These are phyloP conservation scores for Drosophila yooni DNA, from an alignment of 2,888 invertebrate genomes.

Conservation along the genomic window DNA sequence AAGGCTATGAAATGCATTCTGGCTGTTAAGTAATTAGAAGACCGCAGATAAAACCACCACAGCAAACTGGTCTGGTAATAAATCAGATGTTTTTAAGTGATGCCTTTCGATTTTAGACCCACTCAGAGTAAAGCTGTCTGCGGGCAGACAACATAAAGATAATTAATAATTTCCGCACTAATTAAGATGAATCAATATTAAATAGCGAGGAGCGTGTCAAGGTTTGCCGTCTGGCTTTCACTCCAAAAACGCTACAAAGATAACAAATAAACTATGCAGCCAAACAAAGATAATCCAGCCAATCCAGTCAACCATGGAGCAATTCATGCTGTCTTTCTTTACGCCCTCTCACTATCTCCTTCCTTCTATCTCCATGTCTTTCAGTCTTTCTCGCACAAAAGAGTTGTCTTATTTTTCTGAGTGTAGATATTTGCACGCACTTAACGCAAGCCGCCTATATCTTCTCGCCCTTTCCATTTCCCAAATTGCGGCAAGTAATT, in stretches of 20 bases:
- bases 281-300: background rate
- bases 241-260: slow-evolving; percentile 17
- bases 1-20: slow-evolving; percentile 2
- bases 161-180: slow-evolving; percentile 81
- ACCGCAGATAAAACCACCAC: slow-evolving; percentile 41
- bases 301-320: slow-evolving; percentile 38
- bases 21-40: slow-evolving; percentile 33
- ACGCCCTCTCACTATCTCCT: background rate
- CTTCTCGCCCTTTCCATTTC: background rate
- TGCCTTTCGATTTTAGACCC: slow-evolving; percentile 23
- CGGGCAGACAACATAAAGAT: slow-evolving; percentile 39
- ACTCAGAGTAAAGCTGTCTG: slow-evolving; percentile 7
- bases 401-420: background rate
- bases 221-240: slow-evolving; percentile 46
- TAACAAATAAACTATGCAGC: slow-evolving; percentile 28
- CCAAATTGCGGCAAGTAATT: slow-evolving; percentile 7
- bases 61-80: slow-evolving; percentile 11
- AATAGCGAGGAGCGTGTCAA: slow-evolving; percentile 51
- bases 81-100: slow-evolving; percentile 10
- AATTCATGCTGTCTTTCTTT: slow-evolving; percentile 4
- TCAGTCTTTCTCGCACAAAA: background rate
- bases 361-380: background rate
- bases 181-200: slow-evolving; percentile 61
- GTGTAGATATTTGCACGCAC: background rate
- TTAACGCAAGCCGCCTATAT: background rate